A percentile compares a stretch with the other conserved stretches of the same genome.
These are phyloP conservation scores for Melinaea menophilus DNA, from an alignment of 2,888 invertebrate species.

Conservation along the genomic window DNA sequence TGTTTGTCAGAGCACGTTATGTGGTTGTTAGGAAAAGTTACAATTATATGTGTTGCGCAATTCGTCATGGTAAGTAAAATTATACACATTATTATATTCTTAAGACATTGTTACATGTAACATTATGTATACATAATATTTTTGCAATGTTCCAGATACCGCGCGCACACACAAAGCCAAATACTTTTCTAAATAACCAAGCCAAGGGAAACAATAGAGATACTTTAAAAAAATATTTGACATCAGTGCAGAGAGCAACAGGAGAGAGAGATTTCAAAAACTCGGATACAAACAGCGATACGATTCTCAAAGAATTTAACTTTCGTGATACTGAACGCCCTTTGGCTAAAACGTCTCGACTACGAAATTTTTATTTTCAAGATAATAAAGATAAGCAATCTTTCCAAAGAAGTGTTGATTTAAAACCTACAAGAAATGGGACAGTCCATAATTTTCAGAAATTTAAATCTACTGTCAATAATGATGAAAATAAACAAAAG, in stretches of 20 bases:
- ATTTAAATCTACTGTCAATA: slow-evolving; percentile 4
- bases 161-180: neutral
- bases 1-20: neutral
- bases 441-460: neutral
- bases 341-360: slow-evolving; percentile 19
- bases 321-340: slow-evolving; percentile 54
- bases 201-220: neutral
- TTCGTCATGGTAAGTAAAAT: neutral
- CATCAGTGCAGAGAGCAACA: neutral
- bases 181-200: neutral
- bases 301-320: slow-evolving; percentile 37
- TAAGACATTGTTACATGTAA: neutral
- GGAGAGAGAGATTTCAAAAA: neutral
- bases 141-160: neutral
- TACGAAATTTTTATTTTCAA: slow-evolving; percentile 17
- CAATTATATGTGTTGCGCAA: neutral
- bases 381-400: slow-evolving; percentile 16
- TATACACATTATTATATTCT: neutral
- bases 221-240: neutral
- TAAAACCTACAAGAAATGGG: neutral
- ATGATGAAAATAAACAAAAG: slow-evolving; percentile 10
- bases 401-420: slow-evolving; percentile 4
- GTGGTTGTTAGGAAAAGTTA: neutral
- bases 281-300: slow-evolving; percentile 10
- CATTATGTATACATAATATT: neutral